Conservation (phyloP, 2,888 invertebrate genomes). For the Ctenicera cuprea region DNA sequence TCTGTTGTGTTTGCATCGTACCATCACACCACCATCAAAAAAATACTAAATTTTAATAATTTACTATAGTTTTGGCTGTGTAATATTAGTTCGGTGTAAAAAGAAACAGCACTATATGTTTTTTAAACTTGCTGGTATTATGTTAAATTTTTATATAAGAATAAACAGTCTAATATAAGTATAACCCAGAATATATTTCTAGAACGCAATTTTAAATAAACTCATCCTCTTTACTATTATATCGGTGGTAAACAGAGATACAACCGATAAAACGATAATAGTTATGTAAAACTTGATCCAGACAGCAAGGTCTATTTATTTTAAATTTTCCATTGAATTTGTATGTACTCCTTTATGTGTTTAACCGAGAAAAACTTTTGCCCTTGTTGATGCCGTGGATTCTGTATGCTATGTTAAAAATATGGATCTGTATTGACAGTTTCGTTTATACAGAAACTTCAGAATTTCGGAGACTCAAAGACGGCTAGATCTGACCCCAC, state of each 20-base stretch:
- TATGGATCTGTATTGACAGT: constrained; percentile 10
- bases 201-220: constrained; percentile 17
- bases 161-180: too few relatives aligned
- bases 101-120: too few relatives aligned
- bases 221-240: neutral
- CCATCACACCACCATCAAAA: too few relatives aligned
- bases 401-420: neutral
- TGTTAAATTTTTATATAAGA: too few relatives aligned
- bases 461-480: constrained; percentile 28
- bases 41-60: too few relatives aligned
- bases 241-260: constrained; percentile 11
- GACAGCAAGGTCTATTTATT: constrained; percentile 21
- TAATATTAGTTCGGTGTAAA: too few relatives aligned
- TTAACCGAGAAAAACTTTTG: constrained; percentile 2
- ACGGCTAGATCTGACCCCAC: constrained; percentile 35
- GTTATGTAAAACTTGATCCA: constrained; percentile 16
- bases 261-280: neutral
- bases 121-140: too few relatives aligned
- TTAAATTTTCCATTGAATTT: constrained; percentile 11
- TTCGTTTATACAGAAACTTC: neutral
- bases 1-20: too few relatives aligned
- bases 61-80: too few relatives aligned
- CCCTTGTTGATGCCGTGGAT: neutral
- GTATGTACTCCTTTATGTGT: neutral
- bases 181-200: too few relatives aligned